Evolutionary conservation across 2,888 invertebrate genomes (phyloP).

Genomic region (Meta bourneti): DNA sequence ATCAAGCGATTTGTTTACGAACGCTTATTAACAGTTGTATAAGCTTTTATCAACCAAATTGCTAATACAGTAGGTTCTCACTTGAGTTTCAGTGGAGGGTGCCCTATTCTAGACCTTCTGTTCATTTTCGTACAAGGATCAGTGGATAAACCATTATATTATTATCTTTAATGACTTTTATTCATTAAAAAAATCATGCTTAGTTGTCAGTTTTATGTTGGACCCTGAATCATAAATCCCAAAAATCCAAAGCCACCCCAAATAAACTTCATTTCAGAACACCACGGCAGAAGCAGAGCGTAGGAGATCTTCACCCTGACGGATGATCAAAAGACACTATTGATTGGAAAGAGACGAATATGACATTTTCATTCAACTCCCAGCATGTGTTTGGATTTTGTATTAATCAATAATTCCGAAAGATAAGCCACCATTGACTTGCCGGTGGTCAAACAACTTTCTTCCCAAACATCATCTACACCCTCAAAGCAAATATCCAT

Average conservation of each 20-base stretch:
- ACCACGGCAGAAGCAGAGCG: not conserved
- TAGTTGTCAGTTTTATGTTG: too few relatives aligned
- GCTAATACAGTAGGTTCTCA: too few relatives aligned
- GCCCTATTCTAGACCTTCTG: too few relatives aligned
- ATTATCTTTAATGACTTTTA: too few relatives aligned
- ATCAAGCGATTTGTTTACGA: too few relatives aligned
- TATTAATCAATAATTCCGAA: slow-evolving; percentile 24
- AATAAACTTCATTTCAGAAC: not conserved
- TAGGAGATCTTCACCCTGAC: not conserved
- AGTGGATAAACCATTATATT: too few relatives aligned
- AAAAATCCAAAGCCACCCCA: not conserved
- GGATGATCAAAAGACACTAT: not conserved
- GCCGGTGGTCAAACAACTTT: slow-evolving; percentile 18
- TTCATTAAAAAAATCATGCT: too few relatives aligned
- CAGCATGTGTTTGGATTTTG: not conserved
- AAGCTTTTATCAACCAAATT: too few relatives aligned
- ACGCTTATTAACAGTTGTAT: too few relatives aligned
- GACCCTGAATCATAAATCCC: too few relatives aligned
- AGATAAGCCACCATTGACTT: not conserved
- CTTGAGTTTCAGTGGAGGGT: too few relatives aligned
- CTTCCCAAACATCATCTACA: not conserved
- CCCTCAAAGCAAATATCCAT: slow-evolving; percentile 60
- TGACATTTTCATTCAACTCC: slow-evolving; percentile 10
- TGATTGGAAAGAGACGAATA: slow-evolving; percentile 3
- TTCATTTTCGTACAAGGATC: too few relatives aligned